Evolutionary conservation across 2,113 vertebrate species (phyloP), one percentile per base, ranked within the genome.

Genomic region (Chascanopsetta lugubris): DNA sequence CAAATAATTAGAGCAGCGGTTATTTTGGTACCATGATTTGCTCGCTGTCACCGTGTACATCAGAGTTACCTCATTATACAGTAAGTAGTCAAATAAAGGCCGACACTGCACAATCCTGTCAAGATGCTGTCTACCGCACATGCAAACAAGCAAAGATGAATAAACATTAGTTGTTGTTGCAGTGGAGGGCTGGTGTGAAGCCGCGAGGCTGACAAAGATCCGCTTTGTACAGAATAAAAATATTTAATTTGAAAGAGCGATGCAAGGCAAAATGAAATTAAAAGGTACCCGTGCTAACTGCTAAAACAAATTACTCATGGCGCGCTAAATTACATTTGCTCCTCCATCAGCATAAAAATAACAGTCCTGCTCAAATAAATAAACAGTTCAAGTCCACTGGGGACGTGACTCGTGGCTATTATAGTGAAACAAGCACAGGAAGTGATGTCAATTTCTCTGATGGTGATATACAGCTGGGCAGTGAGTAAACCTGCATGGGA

Each of bases 291-390:
- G 79, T 84, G 88, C 91, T 92, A 89, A 91, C 88, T 87, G 89
- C 85, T 92, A 88, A 90, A 91, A 89, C 85, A 90, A 92, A 92
- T 92, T 88, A 92, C 88, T 91, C 43, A 71, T 86, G 77, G 89
- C 71, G 54, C 36, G 75, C 88, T 90, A 91, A 92, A 92, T 91
- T 90, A 88, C 89, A 91, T 92, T 92, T 89, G 89, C 88, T 90
- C 86, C 82, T 90, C 87, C 86, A 89, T 92, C 87, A 88, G 88
- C n/a, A n/a, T n/a, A n/a, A n/a, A n/a, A n/a, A n/a, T n/a, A n/a
- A n/a, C n/a, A n/a, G n/a, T n/a, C n/a, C n/a, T n/a, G n/a, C n/a
- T n/a, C n/a, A n/a, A n/a, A n/a, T n/a, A n/a, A n/a, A n/a, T n/a
- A n/a, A n/a, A n/a, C n/a, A n/a, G n/a, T n/a, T n/a, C n/a, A n/a